These are phyloP conservation scores for Tachyglossus aculeatus DNA, from an alignment of 2,797 vertebrate genomes.

Conservation along the genomic window DNA sequence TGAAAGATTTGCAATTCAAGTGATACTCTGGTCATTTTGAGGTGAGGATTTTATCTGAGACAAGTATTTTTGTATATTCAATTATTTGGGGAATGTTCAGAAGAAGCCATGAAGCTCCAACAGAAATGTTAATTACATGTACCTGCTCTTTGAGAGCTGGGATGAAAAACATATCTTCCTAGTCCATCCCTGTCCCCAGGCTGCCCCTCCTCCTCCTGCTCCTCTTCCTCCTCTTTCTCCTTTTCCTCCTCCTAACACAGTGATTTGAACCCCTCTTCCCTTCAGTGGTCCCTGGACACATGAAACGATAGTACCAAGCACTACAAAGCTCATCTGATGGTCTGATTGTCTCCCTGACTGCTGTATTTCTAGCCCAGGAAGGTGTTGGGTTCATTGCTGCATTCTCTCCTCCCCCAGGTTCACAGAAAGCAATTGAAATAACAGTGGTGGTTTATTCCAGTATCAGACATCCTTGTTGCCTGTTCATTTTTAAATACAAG, in stretches of 20 bases:
- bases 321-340: conserved; percentile 58
- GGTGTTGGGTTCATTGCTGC: conserved; percentile 39
- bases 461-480: neutral
- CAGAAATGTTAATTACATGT: conserved; percentile 70
- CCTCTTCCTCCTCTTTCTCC: conserved; percentile 56
- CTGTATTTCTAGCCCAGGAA: conserved; percentile 50
- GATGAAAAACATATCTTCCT: conserved; percentile 64
- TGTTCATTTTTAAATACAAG: neutral
- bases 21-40: conserved; percentile 73
- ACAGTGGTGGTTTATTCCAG: neutral
- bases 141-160: conserved; percentile 23
- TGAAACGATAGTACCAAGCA: conserved; percentile 39
- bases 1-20: conserved; percentile 73
- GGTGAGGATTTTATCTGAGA: conserved; percentile 71
- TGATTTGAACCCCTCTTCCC: conserved; percentile 31
- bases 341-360: conserved; percentile 43
- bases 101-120: conserved; percentile 68
- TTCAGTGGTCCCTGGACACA: conserved; percentile 48
- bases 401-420: conserved; percentile 56
- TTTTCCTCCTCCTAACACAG: conserved; percentile 27
- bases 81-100: conserved; percentile 73
- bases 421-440: conserved; percentile 35
- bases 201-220: conserved; percentile 53
- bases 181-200: conserved; percentile 53
- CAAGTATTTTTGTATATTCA: conserved; percentile 76